Evolutionary conservation across 2,797 vertebrate genomes (phyloP).

Genomic region (Fundulus diaphanus): DNA sequence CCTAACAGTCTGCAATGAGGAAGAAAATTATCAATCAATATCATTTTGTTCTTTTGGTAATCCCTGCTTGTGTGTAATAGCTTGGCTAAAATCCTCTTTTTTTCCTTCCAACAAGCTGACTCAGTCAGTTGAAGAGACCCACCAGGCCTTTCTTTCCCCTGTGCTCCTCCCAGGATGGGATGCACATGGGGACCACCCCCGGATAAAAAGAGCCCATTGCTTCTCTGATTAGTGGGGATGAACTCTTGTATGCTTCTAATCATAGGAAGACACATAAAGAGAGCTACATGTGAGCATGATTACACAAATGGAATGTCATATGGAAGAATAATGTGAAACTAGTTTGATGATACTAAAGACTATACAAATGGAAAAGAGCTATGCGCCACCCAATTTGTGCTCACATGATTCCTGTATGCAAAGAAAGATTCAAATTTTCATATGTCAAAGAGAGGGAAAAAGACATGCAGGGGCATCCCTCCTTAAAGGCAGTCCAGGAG

Average conservation of each 20-base stretch:
- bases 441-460: conserved; percentile 19
- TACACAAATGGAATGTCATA: conserved; percentile 40
- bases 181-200: conserved; percentile 71
- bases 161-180: conserved; percentile 45
- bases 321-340: conserved; percentile 20
- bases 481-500: conserved; percentile 40
- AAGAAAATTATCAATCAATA: conserved; percentile 67
- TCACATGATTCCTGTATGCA: conserved; percentile 1
- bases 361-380: conserved; percentile 22
- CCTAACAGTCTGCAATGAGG: conserved; percentile 45
- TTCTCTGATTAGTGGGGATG: conserved; percentile 56
- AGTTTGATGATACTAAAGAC: conserved; percentile 40
- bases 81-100: conserved; percentile 53
- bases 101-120: conserved; percentile 48
- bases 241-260: conserved; percentile 39
- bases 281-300: conserved; percentile 37
- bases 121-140: conserved; percentile 45
- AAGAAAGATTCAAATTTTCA: neutral
- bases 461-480: conserved; percentile 23
- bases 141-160: conserved; percentile 31
- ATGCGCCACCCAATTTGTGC: conserved; percentile 15
- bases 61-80: conserved; percentile 54
- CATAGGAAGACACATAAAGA: conserved; percentile 38
- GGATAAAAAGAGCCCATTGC: conserved; percentile 52
- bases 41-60: conserved; percentile 52